These are phyloP conservation scores for Panorpa germanica DNA, from an alignment of 2,888 invertebrate species.

Conservation along the genomic window DNA sequence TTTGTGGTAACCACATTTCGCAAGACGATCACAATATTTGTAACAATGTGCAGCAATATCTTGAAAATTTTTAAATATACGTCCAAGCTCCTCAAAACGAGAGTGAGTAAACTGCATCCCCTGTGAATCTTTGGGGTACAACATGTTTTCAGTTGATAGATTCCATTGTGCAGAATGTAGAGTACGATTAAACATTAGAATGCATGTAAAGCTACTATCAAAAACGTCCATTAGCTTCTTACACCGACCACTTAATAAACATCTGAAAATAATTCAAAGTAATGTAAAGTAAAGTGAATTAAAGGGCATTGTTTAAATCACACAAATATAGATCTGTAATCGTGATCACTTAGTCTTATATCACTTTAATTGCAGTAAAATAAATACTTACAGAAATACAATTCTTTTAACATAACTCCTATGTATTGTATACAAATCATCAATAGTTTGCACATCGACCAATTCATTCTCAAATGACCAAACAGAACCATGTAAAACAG, in stretches of 20 bases:
- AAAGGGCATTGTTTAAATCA: no score
- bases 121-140: constrained; percentile 9
- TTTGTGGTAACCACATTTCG: constrained; percentile 22
- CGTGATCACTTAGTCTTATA: no score
- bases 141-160: constrained; percentile 13
- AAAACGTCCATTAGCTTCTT: no score
- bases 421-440: constrained; percentile 53
- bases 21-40: constrained; percentile 23
- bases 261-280: no score
- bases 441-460: constrained; percentile 41
- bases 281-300: no score
- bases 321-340: no score
- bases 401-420: constrained; percentile 57
- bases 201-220: no score
- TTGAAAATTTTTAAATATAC: constrained; percentile 22
- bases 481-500: constrained; percentile 57
- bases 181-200: no score
- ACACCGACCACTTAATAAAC: no score
- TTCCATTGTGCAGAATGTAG: constrained; percentile 19
- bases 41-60: constrained; percentile 21
- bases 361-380: no score
- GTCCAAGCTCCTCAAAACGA: constrained; percentile 19
- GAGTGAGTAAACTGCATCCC: constrained; percentile 19
- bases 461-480: constrained; percentile 49
- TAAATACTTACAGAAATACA: constrained; percentile 48